Base-by-base conservation (phyloP, 2,113 vertebrate species). In the Willisornis vidua region DNA sequence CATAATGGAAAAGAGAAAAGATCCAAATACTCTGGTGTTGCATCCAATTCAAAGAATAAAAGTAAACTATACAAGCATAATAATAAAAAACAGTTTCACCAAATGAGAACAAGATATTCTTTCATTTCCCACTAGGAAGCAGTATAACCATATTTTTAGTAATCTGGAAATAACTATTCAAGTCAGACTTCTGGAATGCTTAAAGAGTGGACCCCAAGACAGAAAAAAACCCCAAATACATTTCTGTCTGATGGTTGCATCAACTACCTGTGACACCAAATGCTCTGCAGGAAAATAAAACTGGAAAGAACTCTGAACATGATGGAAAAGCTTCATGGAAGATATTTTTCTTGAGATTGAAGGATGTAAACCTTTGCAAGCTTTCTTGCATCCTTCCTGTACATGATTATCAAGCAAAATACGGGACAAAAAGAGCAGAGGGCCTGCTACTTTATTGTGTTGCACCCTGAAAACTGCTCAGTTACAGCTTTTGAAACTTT, bases 111-210 rank as follows among this genome's bases (percentile, higher is more conserved):
- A 67, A 41, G 33, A 7, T 75, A 83, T 67, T 86, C 28, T 67
- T 63, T 66, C 12, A 51, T n/a, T 45, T 23, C 61, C 94, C 94
- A 86, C 95, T 93, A 96, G 94, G 57, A 95, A 75, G 95, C 97
- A 96, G 79, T 41, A 75, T 68, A 76, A 65, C 31, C 73, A 85
- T 23, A 8, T 31, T 87, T 71, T 94, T 68, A 74, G 31, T 29
- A 39, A 39, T 23, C 25, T 72, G 37, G 39, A 90, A 68, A 75
- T 14, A 93, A 66, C 19, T 63, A 80, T 72, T 84, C 79, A 68
- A 84, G 45, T 37, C 73, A 85, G 76, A 72, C 18, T 81, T 89
- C 17, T 83, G 49, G 61, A 92, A 75, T 89, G 90, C 78, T 72
- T 90, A 46, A 90, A 89, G 28, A 77, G 24, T 19, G 7, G 19